A percentile compares a stretch with the other conserved stretches of the same genome.
Evolutionary conservation across 2,113 vertebrate genomes (phyloP).

Genomic region (Pelvicachromis taeniatus): DNA sequence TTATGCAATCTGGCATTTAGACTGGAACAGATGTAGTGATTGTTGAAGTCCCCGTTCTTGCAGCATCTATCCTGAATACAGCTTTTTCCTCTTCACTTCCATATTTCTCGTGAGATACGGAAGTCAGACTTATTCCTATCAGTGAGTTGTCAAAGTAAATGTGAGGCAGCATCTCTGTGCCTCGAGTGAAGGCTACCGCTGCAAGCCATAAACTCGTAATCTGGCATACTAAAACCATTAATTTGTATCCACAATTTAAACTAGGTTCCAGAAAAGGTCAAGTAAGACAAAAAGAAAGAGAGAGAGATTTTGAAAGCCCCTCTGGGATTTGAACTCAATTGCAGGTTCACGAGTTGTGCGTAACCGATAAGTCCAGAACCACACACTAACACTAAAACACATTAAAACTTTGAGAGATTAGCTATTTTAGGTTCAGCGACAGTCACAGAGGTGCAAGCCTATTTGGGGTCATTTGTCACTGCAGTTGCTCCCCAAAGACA

Average conservation of each 20-base stretch:
- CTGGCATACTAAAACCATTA: neutral
- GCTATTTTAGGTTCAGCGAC: constrained; percentile 31
- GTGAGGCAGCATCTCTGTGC: neutral
- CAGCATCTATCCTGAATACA: neutral
- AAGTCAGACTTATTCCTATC: neutral
- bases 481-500: constrained; percentile 42
- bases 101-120: neutral
- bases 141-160: neutral
- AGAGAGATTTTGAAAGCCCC: neutral
- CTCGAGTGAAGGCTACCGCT: neutral
- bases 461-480: constrained; percentile 61
- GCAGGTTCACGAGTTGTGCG: neutral
- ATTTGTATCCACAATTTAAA: constrained; percentile 38
- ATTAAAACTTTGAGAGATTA: constrained; percentile 51
- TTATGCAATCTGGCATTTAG: neutral
- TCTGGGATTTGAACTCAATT: neutral
- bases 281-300: neutral
- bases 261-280: constrained; percentile 28
- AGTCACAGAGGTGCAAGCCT: constrained; percentile 39
- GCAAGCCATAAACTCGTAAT: neutral
- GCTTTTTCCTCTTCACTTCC: neutral
- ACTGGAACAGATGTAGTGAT: neutral
- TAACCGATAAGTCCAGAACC: constrained; percentile 13
- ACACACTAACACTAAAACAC: constrained; percentile 32
- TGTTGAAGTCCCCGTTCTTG: neutral